phyloP scores from a whole-genome alignment of 2,888 invertebrate species.

The Prosopocoilus inquinatus region DNA sequence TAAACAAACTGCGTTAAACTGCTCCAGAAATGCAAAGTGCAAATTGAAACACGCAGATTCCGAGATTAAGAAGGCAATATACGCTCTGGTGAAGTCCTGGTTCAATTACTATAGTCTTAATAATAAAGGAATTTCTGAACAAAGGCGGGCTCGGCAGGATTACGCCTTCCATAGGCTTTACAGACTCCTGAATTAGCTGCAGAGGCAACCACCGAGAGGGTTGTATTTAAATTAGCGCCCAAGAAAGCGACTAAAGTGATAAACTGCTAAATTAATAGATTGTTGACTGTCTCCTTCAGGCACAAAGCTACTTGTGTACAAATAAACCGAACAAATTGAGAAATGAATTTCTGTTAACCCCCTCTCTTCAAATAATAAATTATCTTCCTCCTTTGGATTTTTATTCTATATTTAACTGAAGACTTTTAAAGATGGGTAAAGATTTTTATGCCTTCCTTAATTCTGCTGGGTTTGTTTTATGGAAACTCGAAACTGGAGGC shows the following conservation, averaged over 20 bases:
- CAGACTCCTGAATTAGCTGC: slow-evolving; percentile 25
- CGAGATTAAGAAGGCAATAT: slow-evolving; percentile 34
- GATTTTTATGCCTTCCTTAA: too few relatives aligned
- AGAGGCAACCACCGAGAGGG: slow-evolving; percentile 20
- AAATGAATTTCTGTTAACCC: too few relatives aligned
- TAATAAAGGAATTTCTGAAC: slow-evolving; percentile 40
- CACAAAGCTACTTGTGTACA: slow-evolving; percentile 26
- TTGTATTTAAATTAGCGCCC: slow-evolving; percentile 44
- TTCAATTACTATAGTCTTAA: slow-evolving; percentile 40
- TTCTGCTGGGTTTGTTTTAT: too few relatives aligned
- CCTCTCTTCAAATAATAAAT: too few relatives aligned
- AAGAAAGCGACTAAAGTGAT: slow-evolving; percentile 43
- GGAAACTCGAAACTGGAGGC: too few relatives aligned
- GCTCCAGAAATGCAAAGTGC: slow-evolving; percentile 16
- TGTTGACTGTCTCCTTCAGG: slow-evolving; percentile 32
- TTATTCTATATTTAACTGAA: too few relatives aligned
- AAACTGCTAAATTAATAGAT: slow-evolving; percentile 44
- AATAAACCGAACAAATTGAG: slow-evolving; percentile 19
- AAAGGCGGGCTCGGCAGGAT: slow-evolving; percentile 38
- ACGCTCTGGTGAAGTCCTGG: slow-evolving; percentile 34
- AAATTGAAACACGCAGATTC: slow-evolving; percentile 37
- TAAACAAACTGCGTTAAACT: neutral
- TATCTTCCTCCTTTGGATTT: too few relatives aligned
- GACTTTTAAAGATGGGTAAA: too few relatives aligned
- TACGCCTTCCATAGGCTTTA: slow-evolving; percentile 35